Conservation (phyloP, 2,113 vertebrate species). For the Paedocypris sp. region DNA sequence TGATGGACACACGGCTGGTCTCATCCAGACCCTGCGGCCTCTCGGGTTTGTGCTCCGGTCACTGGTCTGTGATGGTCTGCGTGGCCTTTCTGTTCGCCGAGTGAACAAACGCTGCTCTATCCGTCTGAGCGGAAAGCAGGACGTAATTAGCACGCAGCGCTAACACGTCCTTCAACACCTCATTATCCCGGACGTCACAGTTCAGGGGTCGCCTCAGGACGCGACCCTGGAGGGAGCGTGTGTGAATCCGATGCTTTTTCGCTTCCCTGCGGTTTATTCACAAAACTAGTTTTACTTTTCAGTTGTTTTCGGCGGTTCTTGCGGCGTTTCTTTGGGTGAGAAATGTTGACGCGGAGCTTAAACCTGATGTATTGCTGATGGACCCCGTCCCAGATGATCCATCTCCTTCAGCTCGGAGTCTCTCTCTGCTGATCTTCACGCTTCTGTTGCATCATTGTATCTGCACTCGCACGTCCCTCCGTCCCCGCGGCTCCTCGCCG, state of each 20-base stretch:
- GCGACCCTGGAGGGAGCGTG: neutral
- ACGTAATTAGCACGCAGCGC: slow-evolving; percentile 17
- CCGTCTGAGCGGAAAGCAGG: neutral
- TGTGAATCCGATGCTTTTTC: too few relatives aligned
- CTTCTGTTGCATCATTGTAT: slow-evolving; percentile 16
- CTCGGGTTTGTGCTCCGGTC: neutral
- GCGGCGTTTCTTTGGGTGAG: too few relatives aligned
- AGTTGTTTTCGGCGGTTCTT: too few relatives aligned
- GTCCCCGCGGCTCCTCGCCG: neutral
- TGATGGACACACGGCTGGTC: too few relatives aligned
- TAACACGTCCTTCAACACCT: neutral
- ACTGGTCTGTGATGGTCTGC: neutral
- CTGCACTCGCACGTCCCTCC: neutral
- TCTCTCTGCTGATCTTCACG: slow-evolving; percentile 21
- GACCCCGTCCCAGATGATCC: slow-evolving; percentile 25
- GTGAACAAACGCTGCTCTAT: slow-evolving; percentile 31
- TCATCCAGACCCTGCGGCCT: too few relatives aligned
- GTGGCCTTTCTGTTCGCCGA: neutral
- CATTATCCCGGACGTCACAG: slow-evolving; percentile 9
- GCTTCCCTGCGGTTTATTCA: too few relatives aligned
- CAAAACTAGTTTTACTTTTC: too few relatives aligned
- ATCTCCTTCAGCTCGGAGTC: slow-evolving; percentile 31
- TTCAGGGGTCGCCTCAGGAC: neutral
- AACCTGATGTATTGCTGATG: slow-evolving; percentile 26
- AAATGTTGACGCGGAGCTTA: too few relatives aligned